These are phyloP conservation scores for Drosophila navojoa DNA, from an alignment of 1,140 invertebrate species.

Conservation along the genomic window DNA sequence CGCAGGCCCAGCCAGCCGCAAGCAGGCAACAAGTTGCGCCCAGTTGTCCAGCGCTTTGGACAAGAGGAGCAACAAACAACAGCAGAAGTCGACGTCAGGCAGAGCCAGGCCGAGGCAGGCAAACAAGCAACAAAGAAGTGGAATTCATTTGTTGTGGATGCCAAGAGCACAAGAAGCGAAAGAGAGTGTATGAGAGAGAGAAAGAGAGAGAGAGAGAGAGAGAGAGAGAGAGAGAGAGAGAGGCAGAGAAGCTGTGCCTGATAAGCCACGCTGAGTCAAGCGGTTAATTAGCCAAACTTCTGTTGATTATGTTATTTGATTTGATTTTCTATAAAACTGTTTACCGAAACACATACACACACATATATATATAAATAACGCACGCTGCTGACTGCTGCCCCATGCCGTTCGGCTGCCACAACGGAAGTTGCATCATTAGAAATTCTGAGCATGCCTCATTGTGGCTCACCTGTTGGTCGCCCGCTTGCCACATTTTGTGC, in stretches of 20 bases:
- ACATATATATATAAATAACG: background rate
- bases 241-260: constrained; percentile 29
- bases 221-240: constrained; percentile 8
- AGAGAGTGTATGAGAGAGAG: constrained; percentile 13
- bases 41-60: constrained; percentile 63
- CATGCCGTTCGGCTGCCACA: constrained; percentile 10
- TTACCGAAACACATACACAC: background rate
- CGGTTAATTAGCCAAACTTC: constrained; percentile 40
- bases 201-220: constrained; percentile 17
- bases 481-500: constrained; percentile 26
- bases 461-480: constrained; percentile 41
- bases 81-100: constrained; percentile 11
- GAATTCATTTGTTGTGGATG: constrained; percentile 38
- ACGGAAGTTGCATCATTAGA: constrained; percentile 73
- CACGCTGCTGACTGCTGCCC: background rate
- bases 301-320: constrained; percentile 51
- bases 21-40: constrained; percentile 55
- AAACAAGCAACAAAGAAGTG: constrained; percentile 18
- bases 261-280: constrained; percentile 50
- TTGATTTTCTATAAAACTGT: constrained; percentile 1
- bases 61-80: constrained; percentile 37
- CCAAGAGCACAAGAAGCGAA: constrained; percentile 13
- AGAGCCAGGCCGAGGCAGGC: constrained; percentile 6
- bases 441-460: constrained; percentile 56
- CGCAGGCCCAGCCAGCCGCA: constrained; percentile 32